Percentiles rank a stretch among this genome's conserved stretches.
These are phyloP conservation scores for Diarsia dahlii DNA, from an alignment of 2,888 invertebrate genomes.

Conservation along the genomic window DNA sequence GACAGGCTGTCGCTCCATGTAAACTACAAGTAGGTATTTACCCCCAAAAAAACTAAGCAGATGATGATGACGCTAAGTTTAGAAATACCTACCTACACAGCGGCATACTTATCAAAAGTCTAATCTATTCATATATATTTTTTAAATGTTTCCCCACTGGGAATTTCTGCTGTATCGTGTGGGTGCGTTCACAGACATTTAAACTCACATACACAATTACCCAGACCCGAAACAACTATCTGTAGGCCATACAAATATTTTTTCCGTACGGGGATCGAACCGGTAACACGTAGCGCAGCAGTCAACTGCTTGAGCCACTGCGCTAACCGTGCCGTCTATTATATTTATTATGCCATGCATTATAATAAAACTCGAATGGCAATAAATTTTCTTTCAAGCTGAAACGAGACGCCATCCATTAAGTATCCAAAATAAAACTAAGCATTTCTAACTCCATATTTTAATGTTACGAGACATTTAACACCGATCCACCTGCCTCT, in stretches of 20 bases:
- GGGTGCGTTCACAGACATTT: too few relatives aligned
- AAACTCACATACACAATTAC: too few relatives aligned
- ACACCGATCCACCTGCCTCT: slow-evolving; percentile 42
- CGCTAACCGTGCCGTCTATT: too few relatives aligned
- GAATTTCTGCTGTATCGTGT: too few relatives aligned
- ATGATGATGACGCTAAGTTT: not conserved
- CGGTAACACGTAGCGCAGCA: too few relatives aligned
- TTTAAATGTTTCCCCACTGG: too few relatives aligned
- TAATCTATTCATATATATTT: too few relatives aligned
- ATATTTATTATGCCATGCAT: not conserved
- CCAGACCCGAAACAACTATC: too few relatives aligned
- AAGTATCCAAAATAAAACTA: slow-evolving; percentile 17
- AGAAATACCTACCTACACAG: not conserved
- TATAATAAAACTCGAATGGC: not conserved
- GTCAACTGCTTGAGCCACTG: too few relatives aligned
- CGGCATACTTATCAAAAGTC: not conserved
- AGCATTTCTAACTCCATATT: slow-evolving; percentile 7
- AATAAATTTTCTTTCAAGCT: slow-evolving; percentile 17
- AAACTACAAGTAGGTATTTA: too few relatives aligned
- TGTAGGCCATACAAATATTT: too few relatives aligned
- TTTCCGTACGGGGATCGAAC: too few relatives aligned
- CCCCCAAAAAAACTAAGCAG: not conserved
- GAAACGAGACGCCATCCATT: not conserved
- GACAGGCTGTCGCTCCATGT: not conserved
- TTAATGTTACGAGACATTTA: slow-evolving; percentile 26